phyloP scores from a whole-genome alignment of 2,888 invertebrate species.

The Exephanes ischioxanthus region DNA sequence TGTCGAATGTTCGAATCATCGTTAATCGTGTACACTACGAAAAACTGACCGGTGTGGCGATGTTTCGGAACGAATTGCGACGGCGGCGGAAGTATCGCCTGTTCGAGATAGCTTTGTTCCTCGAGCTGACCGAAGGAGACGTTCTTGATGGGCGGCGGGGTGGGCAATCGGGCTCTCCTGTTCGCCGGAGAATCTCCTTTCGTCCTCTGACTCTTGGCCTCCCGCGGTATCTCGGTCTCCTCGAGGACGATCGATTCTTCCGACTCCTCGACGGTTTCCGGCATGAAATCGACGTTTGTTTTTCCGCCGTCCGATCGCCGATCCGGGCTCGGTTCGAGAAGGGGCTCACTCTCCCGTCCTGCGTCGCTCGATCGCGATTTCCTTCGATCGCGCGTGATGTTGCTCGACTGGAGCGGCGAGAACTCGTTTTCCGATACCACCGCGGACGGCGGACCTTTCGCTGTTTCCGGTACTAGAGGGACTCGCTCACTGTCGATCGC shows the following conservation, averaged over 20 bases:
- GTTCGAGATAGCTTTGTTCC: conserved; percentile 80
- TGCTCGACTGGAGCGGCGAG: conserved; percentile 65
- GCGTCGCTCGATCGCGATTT: conserved; percentile 63
- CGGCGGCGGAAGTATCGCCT: conserved; percentile 82
- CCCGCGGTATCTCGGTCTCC: conserved; percentile 78
- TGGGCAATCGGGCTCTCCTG: conserved; percentile 81
- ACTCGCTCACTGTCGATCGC: conserved; percentile 77
- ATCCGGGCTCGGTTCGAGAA: conserved; percentile 74
- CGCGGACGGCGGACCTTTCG: conserved; percentile 3
- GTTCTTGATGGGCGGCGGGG: conserved; percentile 82
- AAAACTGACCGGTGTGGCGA: conserved; percentile 78
- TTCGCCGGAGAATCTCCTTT: conserved; percentile 52
- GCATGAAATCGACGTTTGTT: conserved; percentile 78
- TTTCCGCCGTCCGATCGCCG: conserved; percentile 72
- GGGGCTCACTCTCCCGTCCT: conserved; percentile 73
- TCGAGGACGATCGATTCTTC: conserved; percentile 78
- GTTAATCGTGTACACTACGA: background rate
- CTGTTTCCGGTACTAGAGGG: conserved; percentile 72
- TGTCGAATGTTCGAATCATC: background rate
- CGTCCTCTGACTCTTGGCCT: conserved; percentile 60
- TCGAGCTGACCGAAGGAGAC: conserved; percentile 83
- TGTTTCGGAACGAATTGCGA: conserved; percentile 82
- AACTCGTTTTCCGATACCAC: conserved; percentile 53
- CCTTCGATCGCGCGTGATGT: conserved; percentile 63
- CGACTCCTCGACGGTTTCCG: conserved; percentile 79